Base-by-base conservation (phyloP, 2,797 vertebrate genomes). In the Hapalemur alaotrensis region DNA sequence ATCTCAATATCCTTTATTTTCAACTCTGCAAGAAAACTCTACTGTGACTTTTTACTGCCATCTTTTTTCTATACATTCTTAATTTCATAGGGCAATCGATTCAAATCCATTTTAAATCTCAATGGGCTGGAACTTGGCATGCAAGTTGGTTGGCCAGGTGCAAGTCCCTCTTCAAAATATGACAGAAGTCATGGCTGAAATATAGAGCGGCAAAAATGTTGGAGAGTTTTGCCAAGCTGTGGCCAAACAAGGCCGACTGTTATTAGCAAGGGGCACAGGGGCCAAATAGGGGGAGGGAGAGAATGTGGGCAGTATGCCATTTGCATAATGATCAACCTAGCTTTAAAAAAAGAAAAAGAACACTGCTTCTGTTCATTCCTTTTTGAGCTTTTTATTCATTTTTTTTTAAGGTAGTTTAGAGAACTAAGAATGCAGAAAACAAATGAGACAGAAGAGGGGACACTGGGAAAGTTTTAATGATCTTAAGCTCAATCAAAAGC, bases 151-250 rank as follows among this genome's bases (percentile, higher is more conserved):
- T 97, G 14, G 95, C 67, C 97, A 98, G 98, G 97, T 98, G 98
- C 97, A 97, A 92, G 72, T 65, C 63, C 97, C 59, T 96, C 95
- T 97, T 96, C 95, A 97, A 94, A 98, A 93, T 91, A 73, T 30
- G 69, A 96, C 32, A 88, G 95, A 97, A 98, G 95, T 97, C 97
- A 96, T 91, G 94, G 97, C 94, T 98, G 98, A 98, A 96, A 98
- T 98, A 98, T 52, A 97, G 96, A 97, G 96, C 95, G 57, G 98
- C 97, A 98, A 96, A 98, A 97, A 97, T 87, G 72, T 84, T 81
- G 91, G 22, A 13, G 93, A 6, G 7, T 72, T 94, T 96, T 97
- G 97, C 97, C 98, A 98, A 97, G 76, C 11, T 91, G 86, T 12
- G 50, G 96, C 93, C 97, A 95, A 96, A 98, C 95, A 87, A 97